Evolutionary conservation across 2,888 invertebrate species (phyloP).

Genomic region (Hybos culiciformis): DNA sequence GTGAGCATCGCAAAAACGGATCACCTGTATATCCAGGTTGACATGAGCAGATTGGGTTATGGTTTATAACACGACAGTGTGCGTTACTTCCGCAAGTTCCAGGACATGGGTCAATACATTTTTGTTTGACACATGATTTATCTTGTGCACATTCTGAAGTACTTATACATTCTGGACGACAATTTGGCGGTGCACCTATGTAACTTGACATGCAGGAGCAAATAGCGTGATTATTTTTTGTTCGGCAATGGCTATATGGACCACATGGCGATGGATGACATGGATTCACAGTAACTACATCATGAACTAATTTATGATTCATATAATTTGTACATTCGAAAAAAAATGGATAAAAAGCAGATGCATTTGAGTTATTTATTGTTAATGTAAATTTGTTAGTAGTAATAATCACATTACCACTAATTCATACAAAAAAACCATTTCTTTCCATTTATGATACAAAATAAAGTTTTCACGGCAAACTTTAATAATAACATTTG

Average conservation of each 20-base stretch:
- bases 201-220: slow-evolving; percentile 69
- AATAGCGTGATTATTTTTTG: slow-evolving; percentile 56
- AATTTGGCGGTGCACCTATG: slow-evolving; percentile 63
- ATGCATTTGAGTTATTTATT: slow-evolving; percentile 4
- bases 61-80: slow-evolving; percentile 68
- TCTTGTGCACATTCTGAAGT: slow-evolving; percentile 72
- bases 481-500: too few species aligned
- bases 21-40: slow-evolving; percentile 61
- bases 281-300: too few species aligned
- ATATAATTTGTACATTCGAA: too few species aligned
- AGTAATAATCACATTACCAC: too few species aligned
- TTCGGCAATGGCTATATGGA: slow-evolving; percentile 63
- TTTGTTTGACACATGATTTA: slow-evolving; percentile 64
- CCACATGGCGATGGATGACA: slow-evolving; percentile 65
- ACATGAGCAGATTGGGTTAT: slow-evolving; percentile 76
- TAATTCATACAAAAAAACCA: too few species aligned
- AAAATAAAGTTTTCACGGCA: too few species aligned
- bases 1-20: slow-evolving; percentile 61
- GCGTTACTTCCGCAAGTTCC: slow-evolving; percentile 74
- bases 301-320: too few species aligned
- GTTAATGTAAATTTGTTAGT: too few species aligned
- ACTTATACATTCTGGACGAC: slow-evolving; percentile 68
- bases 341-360: background rate
- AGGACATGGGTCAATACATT: slow-evolving; percentile 68
- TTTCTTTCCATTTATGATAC: too few species aligned